Conservation (phyloP, 2,888 invertebrate species). For the Euclidia mi region DNA sequence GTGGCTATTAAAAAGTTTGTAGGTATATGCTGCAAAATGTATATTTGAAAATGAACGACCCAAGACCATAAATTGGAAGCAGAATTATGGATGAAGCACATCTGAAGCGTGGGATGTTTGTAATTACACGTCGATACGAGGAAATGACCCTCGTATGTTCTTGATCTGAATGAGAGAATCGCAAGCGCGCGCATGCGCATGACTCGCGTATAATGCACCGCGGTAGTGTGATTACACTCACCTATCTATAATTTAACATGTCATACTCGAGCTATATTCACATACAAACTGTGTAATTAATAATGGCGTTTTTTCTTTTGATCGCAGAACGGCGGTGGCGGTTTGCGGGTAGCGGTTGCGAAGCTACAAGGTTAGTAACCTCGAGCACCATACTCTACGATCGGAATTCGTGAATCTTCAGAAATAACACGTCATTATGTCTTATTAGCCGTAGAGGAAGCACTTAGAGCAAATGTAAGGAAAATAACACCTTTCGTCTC, state of each 20-base stretch:
- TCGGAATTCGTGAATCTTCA: slow-evolving; percentile 87
- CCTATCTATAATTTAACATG: slow-evolving; percentile 72
- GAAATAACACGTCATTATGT: slow-evolving; percentile 87
- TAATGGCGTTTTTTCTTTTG: slow-evolving; percentile 75
- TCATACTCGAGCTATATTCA: slow-evolving; percentile 76
- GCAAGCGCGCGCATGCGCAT: slow-evolving; percentile 56
- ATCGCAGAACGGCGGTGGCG: slow-evolving; percentile 79
- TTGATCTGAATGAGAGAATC: slow-evolving; percentile 59
- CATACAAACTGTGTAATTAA: slow-evolving; percentile 79
- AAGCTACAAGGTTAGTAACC: slow-evolving; percentile 85
- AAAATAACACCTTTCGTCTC: slow-evolving; percentile 80
- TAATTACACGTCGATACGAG: slow-evolving; percentile 70
- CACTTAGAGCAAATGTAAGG: slow-evolving; percentile 85
- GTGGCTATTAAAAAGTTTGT: too few relatives aligned
- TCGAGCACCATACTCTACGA: slow-evolving; percentile 75
- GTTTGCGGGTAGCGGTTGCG: slow-evolving; percentile 76
- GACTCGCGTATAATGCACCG: slow-evolving; percentile 50
- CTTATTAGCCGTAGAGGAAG: slow-evolving; percentile 86
- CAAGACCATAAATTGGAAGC: slow-evolving; percentile 59
- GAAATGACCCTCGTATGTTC: slow-evolving; percentile 58
- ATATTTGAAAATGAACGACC: slow-evolving; percentile 60
- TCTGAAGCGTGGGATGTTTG: slow-evolving; percentile 63
- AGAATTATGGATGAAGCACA: slow-evolving; percentile 56
- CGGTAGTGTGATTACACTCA: slow-evolving; percentile 70
- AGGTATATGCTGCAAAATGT: too few relatives aligned